A percentile compares a stretch with the other conserved stretches of the same genome.
Conservation (phyloP, 2,113 vertebrate species). For the Etheostoma spectabile region DNA sequence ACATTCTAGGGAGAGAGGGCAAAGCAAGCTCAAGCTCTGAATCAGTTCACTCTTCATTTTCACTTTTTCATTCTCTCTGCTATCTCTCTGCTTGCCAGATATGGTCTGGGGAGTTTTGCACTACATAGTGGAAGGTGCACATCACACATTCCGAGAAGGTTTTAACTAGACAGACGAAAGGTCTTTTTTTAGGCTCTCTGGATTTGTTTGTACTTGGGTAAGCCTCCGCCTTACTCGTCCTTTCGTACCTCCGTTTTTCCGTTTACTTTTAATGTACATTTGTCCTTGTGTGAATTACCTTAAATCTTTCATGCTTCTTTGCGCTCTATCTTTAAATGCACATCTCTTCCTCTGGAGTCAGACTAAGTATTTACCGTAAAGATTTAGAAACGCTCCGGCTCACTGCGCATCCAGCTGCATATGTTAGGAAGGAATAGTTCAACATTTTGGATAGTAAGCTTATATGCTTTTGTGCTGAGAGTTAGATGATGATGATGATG, state of each 20-base stretch:
- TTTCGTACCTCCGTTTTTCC: not conserved
- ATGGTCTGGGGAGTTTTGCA: slow-evolving; percentile 35
- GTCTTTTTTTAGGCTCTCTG: slow-evolving; percentile 25
- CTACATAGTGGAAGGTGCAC: slow-evolving; percentile 31
- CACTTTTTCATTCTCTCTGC: not conserved
- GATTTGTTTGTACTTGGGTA: slow-evolving; percentile 10
- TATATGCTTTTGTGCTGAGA: not conserved
- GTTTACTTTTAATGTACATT: not conserved
- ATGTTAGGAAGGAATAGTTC: not conserved
- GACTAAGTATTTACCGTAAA: not conserved
- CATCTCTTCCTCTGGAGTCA: not conserved
- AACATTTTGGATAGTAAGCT: not conserved
- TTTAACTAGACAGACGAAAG: slow-evolving; percentile 38
- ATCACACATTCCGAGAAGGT: slow-evolving; percentile 26
- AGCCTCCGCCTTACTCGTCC: not conserved
- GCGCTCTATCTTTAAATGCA: not conserved
- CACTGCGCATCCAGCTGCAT: not conserved
- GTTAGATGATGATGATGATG: not conserved
- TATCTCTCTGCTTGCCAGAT: slow-evolving; percentile 27
- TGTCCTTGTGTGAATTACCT: not conserved
- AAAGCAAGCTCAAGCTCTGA: slow-evolving; percentile 15
- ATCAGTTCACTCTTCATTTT: slow-evolving; percentile 8
- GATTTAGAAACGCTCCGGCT: not conserved
- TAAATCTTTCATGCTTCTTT: slow-evolving; percentile 1
- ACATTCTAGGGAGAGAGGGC: not conserved